Percentiles rank a stretch among this genome's conserved stretches.
Conservation (phyloP, 2,888 invertebrate genomes). For the Agrochola macilenta region DNA sequence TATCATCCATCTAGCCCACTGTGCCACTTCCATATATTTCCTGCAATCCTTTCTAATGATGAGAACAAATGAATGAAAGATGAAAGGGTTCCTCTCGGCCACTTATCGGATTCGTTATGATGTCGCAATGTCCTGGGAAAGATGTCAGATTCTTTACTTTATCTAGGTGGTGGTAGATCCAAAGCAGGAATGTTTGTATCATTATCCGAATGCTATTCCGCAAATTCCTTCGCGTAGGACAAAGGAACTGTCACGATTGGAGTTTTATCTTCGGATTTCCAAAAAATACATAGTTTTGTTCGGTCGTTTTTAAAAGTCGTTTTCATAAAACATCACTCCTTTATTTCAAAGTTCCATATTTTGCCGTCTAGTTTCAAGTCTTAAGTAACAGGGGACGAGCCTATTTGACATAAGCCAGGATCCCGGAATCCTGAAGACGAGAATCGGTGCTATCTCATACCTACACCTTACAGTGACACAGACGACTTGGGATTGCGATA, state of each 20-base stretch:
- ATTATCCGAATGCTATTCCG: background rate
- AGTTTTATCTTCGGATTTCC: background rate
- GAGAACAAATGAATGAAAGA: constrained; percentile 26
- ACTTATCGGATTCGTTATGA: constrained; percentile 4
- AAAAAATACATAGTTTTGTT: background rate
- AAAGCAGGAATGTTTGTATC: constrained; percentile 3
- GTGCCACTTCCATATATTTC: constrained; percentile 22
- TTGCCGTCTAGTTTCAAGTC: background rate
- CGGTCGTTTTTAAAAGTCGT: background rate
- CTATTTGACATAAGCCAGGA: background rate
- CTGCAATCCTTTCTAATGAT: constrained; percentile 38
- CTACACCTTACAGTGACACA: background rate
- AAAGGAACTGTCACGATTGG: background rate
- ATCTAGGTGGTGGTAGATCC: constrained; percentile 13
- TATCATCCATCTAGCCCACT: background rate
- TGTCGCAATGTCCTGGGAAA: constrained; percentile 39
- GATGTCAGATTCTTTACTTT: background rate
- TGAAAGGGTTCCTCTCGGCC: constrained; percentile 4
- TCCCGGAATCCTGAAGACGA: background rate
- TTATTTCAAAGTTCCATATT: background rate
- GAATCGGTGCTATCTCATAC: background rate
- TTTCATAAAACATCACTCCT: background rate
- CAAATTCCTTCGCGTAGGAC: background rate
- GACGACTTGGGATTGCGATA: background rate
- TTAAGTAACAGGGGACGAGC: background rate